phyloP scores from a whole-genome alignment of 2,888 invertebrate species.

The Lacanobia wlatinum region DNA sequence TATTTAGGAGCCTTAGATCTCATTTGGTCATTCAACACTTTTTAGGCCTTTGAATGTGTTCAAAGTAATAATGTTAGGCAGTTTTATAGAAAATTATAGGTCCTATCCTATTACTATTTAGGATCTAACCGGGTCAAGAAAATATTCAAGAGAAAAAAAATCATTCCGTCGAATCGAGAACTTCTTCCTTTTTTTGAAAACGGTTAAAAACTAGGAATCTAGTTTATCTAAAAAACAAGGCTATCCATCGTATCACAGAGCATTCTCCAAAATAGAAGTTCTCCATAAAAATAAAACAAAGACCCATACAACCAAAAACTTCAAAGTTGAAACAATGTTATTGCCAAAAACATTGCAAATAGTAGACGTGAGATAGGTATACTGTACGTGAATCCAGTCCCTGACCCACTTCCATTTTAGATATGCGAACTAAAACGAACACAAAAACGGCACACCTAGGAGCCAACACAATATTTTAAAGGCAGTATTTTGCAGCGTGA shows the following conservation, averaged over 20 bases:
- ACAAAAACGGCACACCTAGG: conserved; percentile 61
- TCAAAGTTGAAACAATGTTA: conserved; percentile 53
- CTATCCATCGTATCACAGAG: neutral
- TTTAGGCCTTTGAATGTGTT: no score
- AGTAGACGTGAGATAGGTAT: conserved; percentile 45
- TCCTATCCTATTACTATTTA: no score
- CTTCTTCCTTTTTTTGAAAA: no score
- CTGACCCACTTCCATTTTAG: conserved; percentile 64
- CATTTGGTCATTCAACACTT: no score
- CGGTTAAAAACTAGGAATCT: neutral
- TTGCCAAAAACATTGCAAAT: conserved; percentile 62
- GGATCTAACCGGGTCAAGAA: no score
- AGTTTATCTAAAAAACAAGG: conserved; percentile 1
- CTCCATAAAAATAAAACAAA: conserved; percentile 54
- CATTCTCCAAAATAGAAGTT: conserved; percentile 10
- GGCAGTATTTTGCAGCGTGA: conserved; percentile 40
- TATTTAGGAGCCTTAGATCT: neutral
- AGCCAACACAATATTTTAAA: conserved; percentile 63
- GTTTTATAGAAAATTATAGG: no score
- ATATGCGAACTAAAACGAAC: conserved; percentile 54
- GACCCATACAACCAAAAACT: conserved; percentile 41
- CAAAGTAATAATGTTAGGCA: no score
- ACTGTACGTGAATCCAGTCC: conserved; percentile 54
- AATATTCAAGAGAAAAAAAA: no score
- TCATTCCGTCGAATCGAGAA: no score